Base-by-base conservation (phyloP, 1,140 invertebrate genomes). In the Anthonomus grandis region DNA sequence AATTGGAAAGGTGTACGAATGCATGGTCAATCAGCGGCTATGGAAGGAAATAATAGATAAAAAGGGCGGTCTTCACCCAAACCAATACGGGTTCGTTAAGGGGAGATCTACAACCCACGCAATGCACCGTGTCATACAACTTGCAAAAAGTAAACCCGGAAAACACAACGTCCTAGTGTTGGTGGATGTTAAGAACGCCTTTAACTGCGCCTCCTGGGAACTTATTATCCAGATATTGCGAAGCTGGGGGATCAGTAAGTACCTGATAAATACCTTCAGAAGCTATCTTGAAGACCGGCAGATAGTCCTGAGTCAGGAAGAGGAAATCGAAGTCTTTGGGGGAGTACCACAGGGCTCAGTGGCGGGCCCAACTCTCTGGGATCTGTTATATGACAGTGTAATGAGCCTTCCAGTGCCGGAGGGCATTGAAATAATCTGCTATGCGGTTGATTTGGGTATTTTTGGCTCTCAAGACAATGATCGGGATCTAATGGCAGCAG, bases 341-440 rank as follows among this genome's bases (percentile, higher is more conserved):
- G 70, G 70, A 8, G 64, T 71, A 0, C 65, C 72, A 2, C 70
- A 74, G 49, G 71, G 69, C 3, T 72, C 66, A n/a, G 57, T 72
- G 8, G 38, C 72, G 2, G 69, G 69, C 1, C 68, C 73, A 0
- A 62, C 60, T 4, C 55, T 74, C n/a, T 74, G 65, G 68, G 17
- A 39, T 15, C 6, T 39, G 6, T 17, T 39, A 6, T 39, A 39
- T 39, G 37, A 39, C 15, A 17, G 15, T 8, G 37, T 39, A 17
- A 10, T 39, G 37, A 17, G 15, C 37, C 9, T 15, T 10, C 6
- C 10, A 8, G 6, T 12, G 8, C 8, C 37, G 37, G 37, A 8
- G 12, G 9, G 15, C 37, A 15, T 39, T 15, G 8, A 39, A 17
- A 8, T 15, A 10, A 39, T 8, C 8, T 8, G 8, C 8, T 39